Percentiles rank a stretch among this genome's conserved stretches.
Conservation (phyloP, 1,140 invertebrate genomes). For the Phymorhynchus buccinoides region DNA sequence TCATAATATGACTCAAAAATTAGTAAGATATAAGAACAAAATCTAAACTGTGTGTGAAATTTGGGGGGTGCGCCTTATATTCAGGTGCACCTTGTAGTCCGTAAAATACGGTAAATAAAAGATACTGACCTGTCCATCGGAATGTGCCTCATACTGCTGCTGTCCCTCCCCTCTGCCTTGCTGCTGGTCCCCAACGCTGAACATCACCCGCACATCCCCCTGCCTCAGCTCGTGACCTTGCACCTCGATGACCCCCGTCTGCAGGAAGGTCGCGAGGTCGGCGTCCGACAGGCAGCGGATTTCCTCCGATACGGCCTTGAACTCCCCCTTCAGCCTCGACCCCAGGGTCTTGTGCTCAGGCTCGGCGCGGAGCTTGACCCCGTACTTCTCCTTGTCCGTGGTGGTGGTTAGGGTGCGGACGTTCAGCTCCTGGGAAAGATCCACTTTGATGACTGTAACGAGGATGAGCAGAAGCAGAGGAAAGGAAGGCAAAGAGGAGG, state of each 20-base stretch:
- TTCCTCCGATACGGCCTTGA: constrained; percentile 88
- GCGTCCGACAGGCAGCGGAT: constrained; percentile 87
- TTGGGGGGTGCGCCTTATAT: not conserved
- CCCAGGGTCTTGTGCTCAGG: constrained; percentile 85
- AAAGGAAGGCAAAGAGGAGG: too few relatives aligned
- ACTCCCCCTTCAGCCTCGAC: constrained; percentile 78
- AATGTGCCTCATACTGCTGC: constrained; percentile 88
- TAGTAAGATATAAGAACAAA: not conserved
- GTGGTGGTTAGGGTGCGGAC: constrained; percentile 90
- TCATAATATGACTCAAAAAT: too few relatives aligned
- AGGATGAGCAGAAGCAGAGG: too few relatives aligned
- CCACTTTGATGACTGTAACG: not conserved
- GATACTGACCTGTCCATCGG: constrained; percentile 83
- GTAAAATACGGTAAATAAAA: not conserved
- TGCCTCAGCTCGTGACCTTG: constrained; percentile 80
- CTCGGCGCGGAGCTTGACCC: constrained; percentile 93
- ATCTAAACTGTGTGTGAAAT: not conserved
- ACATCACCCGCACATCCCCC: constrained; percentile 90
- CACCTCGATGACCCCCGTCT: constrained; percentile 79
- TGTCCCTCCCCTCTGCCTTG: constrained; percentile 74
- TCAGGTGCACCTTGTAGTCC: too few relatives aligned
- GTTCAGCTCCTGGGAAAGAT: constrained; percentile 85
- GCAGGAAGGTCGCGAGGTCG: constrained; percentile 85
- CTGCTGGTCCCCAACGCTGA: constrained; percentile 77
- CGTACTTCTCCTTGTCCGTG: constrained; percentile 93